phyloP scores from a whole-genome alignment of 2,113 vertebrate species.

The Ranitomeya variabilis region DNA sequence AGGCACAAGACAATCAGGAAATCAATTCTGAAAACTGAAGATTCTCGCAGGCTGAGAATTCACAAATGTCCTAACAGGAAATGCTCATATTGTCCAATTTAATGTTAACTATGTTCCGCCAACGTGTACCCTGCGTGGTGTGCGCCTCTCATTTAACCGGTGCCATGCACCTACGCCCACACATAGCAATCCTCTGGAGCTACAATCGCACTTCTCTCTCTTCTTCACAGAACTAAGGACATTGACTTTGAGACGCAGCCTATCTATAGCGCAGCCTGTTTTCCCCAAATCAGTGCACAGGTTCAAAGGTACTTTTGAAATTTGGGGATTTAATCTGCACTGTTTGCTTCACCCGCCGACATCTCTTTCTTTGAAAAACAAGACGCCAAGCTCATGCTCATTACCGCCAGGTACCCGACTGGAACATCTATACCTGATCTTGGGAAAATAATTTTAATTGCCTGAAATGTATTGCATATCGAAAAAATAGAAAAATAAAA shows the following conservation, averaged over 20 bases:
- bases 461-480: background rate
- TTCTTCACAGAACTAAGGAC: background rate
- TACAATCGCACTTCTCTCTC: background rate
- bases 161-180: constrained; percentile 14
- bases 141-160: constrained; percentile 23
- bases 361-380: constrained; percentile 4
- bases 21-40: constrained; percentile 7
- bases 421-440: background rate
- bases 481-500: background rate
- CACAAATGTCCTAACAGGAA: background rate
- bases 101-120: constrained; percentile 15
- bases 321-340: constrained; percentile 3
- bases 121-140: background rate
- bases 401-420: background rate
- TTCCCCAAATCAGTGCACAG: constrained; percentile 25
- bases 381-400: background rate
- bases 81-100: constrained; percentile 28
- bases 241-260: background rate
- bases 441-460: background rate
- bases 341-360: background rate
- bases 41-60: background rate
- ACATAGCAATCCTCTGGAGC: constrained; percentile 1
- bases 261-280: background rate
- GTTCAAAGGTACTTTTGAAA: constrained; percentile 35
- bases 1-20: constrained; percentile 42